Base-by-base conservation (phyloP, 1,140 invertebrate species). In the Rhizoglyphus robini region DNA sequence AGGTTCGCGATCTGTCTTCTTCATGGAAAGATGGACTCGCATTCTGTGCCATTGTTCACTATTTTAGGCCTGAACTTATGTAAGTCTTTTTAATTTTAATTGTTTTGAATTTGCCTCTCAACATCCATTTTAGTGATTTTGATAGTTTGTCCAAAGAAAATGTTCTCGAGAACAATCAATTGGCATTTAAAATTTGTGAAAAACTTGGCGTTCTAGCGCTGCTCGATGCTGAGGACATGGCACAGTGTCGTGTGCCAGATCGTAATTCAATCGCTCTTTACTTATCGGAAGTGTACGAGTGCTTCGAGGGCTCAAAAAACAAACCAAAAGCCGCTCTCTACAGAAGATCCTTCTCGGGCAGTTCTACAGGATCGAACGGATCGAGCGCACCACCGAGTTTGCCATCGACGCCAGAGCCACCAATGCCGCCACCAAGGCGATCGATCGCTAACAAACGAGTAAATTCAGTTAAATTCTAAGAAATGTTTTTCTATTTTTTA, bases 21-120 rank as follows among this genome's bases (percentile, higher is more conserved):
- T 90, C 87, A 2, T 94, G 89, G 89, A 81, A 88, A 70, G 86
- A 93, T 79, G 93, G 93, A 58, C 82, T 96, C 49, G 90, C 89
- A 31, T 96, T 96, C 78, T 97, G 92, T 80, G 93, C 92, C 58
- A 83, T 97, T 76, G 92, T 97, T 72, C 92, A 96, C 78, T 86
- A 90, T 74, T 96, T 92, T 78, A 82, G 90, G 72, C 92, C 92
- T 36, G 91, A 96, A 77, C 81, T 96, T 67, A 93, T 96, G 91
- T 95, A 80, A 92, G 88, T 27, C 15, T 60, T 59, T 23, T 59
- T 59, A 20, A 13, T 25, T 54, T n/a, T n/a, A n/a, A n/a, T n/a
- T n/a, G n/a, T n/a, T n/a, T n/a, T n/a, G n/a, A n/a, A n/a, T n/a
- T n/a, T n/a, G n/a, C n/a, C n/a, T n/a, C n/a, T n/a, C n/a, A n/a